Percentiles rank a stretch among this genome's conserved stretches.
Evolutionary conservation across 2,797 vertebrate genomes (phyloP).

Genomic region (Bryconaethiops microstoma): DNA sequence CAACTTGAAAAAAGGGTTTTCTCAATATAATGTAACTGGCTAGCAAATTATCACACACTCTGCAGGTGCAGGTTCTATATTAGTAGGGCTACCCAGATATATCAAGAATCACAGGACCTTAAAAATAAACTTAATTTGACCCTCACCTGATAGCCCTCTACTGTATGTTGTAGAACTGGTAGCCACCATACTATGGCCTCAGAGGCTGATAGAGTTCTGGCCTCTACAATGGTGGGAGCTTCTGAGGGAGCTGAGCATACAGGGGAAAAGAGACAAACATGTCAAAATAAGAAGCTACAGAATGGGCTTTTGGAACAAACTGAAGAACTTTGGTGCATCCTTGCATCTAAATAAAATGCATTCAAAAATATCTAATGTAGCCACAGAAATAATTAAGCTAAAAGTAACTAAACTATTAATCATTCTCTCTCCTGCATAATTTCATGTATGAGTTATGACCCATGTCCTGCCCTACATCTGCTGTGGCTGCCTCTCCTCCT

Average conservation of each 20-base stretch:
- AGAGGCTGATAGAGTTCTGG: conserved; percentile 86
- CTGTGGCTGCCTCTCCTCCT: not conserved
- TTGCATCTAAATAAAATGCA: not conserved
- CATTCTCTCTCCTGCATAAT: not conserved
- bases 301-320: not conserved
- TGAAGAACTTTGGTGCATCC: not conserved
- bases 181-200: conserved; percentile 87
- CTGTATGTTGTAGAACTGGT: conserved; percentile 76
- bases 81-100: not conserved
- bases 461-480: not conserved
- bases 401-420: not conserved
- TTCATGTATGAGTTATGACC: not conserved
- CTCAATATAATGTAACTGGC: not conserved
- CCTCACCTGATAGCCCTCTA: conserved; percentile 91
- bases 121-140: not conserved
- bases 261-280: conserved; percentile 20
- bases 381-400: not conserved
- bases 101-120: not conserved
- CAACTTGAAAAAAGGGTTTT: not conserved
- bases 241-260: conserved; percentile 83
- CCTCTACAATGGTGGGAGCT: conserved; percentile 75
- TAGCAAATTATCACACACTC: not conserved
- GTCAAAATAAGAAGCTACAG: not conserved
- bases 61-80: not conserved
- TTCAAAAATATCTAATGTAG: not conserved